phyloP scores from a whole-genome alignment of 2,888 invertebrate species.

The Aproaerema taeniolella region DNA sequence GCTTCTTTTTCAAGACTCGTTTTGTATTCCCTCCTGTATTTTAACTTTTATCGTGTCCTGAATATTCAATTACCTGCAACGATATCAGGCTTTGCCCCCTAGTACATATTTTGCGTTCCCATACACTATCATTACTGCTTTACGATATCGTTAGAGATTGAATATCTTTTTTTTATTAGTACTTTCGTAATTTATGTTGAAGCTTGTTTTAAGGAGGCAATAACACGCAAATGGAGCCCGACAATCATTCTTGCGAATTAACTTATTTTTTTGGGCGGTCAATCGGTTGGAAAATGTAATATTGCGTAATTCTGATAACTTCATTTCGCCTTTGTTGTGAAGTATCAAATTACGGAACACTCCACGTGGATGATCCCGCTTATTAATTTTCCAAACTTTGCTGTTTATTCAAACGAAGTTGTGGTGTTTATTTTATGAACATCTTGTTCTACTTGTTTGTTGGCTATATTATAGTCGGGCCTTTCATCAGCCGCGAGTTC shows the following conservation, averaged over 20 bases:
- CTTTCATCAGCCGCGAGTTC: conserved; percentile 16
- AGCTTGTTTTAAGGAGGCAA: conserved; percentile 4
- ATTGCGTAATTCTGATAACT: conserved; percentile 36
- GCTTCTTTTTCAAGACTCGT: background rate
- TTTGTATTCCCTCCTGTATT: conserved; percentile 5
- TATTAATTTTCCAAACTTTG: conserved; percentile 18
- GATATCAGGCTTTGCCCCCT: background rate
- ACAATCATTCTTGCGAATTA: conserved; percentile 31
- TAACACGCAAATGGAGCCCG: conserved; percentile 9
- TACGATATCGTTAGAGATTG: conserved; percentile 9
- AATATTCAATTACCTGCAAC: conserved; percentile 5
- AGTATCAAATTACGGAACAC: conserved; percentile 17
- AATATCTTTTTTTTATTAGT: conserved; percentile 10
- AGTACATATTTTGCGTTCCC: conserved; percentile 4
- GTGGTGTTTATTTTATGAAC: conserved; percentile 1
- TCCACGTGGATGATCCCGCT: conserved; percentile 17
- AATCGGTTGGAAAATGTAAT: conserved; percentile 37
- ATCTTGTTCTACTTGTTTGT: conserved; percentile 5
- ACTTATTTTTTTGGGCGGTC: conserved; percentile 35
- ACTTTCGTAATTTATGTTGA: conserved; percentile 11
- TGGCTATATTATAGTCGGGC: background rate
- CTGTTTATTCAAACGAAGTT: conserved; percentile 5
- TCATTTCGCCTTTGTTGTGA: conserved; percentile 26
- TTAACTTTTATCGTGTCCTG: conserved; percentile 3
- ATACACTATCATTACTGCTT: conserved; percentile 7